Conservation (phyloP, 2,888 invertebrate species). For the Lasius fuliginosus region DNA sequence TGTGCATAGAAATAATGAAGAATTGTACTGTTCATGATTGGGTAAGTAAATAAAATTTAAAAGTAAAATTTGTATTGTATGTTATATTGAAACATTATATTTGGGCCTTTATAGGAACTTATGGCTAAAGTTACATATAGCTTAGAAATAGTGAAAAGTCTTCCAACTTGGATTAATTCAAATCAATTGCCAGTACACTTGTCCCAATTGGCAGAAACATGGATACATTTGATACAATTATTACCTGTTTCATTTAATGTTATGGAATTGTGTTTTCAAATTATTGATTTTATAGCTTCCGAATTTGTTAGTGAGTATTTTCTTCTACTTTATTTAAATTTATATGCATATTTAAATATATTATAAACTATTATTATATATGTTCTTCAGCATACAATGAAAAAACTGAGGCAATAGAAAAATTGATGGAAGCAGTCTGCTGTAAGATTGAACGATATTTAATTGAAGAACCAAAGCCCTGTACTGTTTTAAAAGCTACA, state of each 20-base stretch:
- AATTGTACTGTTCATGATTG: constrained; percentile 67
- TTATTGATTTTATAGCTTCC: constrained; percentile 76
- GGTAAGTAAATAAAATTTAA: constrained; percentile 60
- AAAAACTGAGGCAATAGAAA: constrained; percentile 48
- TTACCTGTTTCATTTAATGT: constrained; percentile 63
- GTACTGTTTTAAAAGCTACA: constrained; percentile 65
- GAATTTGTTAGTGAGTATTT: constrained; percentile 74
- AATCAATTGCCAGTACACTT: constrained; percentile 67
- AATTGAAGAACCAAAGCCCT: constrained; percentile 74
- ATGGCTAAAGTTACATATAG: constrained; percentile 67
- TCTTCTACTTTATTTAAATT: constrained; percentile 6
- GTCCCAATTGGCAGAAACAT: constrained; percentile 63
- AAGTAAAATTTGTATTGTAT: constrained; percentile 47
- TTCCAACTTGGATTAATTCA: constrained; percentile 76
- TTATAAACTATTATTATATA: constrained; percentile 14
- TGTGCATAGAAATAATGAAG: constrained; percentile 76
- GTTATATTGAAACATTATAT: constrained; percentile 40
- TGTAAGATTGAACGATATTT: constrained; percentile 78
- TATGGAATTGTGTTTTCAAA: constrained; percentile 77
- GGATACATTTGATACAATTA: constrained; percentile 68
- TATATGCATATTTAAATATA: neutral
- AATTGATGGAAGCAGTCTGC: constrained; percentile 74
- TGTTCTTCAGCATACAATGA: constrained; percentile 35
- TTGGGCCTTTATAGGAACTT: constrained; percentile 67
- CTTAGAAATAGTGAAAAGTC: constrained; percentile 78